phyloP scores from a whole-genome alignment of 2,888 invertebrate genomes.

The Philereme vetulata region DNA sequence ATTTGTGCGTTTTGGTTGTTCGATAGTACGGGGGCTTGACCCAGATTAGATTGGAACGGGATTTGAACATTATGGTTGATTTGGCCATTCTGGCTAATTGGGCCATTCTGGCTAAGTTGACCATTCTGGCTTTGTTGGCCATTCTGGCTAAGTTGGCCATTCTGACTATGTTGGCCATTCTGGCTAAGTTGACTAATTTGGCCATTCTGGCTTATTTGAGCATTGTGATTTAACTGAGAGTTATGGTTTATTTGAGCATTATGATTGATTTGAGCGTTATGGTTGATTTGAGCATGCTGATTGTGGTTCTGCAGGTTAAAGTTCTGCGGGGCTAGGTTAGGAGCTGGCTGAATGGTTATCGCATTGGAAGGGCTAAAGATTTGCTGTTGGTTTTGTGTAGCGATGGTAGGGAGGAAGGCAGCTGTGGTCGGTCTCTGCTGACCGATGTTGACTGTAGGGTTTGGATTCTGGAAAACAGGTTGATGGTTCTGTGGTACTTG shows the following conservation, averaged over 20 bases:
- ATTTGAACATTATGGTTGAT: conserved; percentile 50
- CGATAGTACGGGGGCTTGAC: conserved; percentile 72
- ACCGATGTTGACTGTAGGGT: conserved; percentile 59
- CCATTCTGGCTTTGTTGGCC: conserved; percentile 16
- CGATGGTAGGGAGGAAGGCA: conserved; percentile 69
- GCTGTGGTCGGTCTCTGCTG: conserved; percentile 71
- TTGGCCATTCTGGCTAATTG: conserved; percentile 21
- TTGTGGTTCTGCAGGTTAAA: conserved; percentile 52
- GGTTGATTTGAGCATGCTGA: conserved; percentile 44
- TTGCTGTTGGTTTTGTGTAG: conserved; percentile 56
- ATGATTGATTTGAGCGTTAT: conserved; percentile 44
- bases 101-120: conserved; percentile 19
- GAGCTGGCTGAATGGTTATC: conserved; percentile 76
- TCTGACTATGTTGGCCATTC: too few species aligned
- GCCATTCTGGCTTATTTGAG: conserved; percentile 15
- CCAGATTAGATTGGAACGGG: conserved; percentile 67
- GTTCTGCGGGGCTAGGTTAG: conserved; percentile 72
- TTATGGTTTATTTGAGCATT: conserved; percentile 21
- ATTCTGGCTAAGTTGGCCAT: too few species aligned
- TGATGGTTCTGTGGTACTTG: conserved; percentile 55
- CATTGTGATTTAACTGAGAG: conserved; percentile 20
- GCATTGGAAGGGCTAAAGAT: conserved; percentile 69
- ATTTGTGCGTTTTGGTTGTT: conserved; percentile 81
- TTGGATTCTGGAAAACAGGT: conserved; percentile 35
- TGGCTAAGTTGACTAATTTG: conserved; percentile 8